These are phyloP conservation scores for Stictocephala bisonia DNA, from an alignment of 2,888 invertebrate species.

Conservation along the genomic window DNA sequence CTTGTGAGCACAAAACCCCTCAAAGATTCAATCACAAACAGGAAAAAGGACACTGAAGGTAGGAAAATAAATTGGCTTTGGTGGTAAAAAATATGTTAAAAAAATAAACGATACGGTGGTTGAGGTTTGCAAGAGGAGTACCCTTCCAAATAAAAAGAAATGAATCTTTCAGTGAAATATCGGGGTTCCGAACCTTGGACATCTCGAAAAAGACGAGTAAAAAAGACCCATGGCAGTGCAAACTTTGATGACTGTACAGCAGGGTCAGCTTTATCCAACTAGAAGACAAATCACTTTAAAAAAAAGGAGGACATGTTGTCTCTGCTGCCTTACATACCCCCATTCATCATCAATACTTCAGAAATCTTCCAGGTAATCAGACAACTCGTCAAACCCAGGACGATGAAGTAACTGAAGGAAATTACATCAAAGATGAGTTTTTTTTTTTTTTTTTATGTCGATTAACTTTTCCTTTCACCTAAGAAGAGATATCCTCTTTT, in stretches of 20 bases:
- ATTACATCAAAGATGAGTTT: slow-evolving; percentile 2
- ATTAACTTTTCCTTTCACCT: background rate
- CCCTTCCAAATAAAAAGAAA: slow-evolving; percentile 30
- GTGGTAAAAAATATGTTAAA: too few relatives aligned
- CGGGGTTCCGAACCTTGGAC: slow-evolving; percentile 15
- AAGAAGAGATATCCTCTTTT: background rate
- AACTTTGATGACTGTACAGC: slow-evolving; percentile 17
- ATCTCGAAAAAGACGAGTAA: slow-evolving; percentile 26
- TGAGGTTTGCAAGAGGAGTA: slow-evolving; percentile 22
- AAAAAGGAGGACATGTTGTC: slow-evolving; percentile 34
- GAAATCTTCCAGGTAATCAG: slow-evolving; percentile 27
- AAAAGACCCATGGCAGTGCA: slow-evolving; percentile 27
- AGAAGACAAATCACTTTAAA: slow-evolving; percentile 11
- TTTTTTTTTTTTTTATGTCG: background rate
- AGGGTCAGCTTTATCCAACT: slow-evolving; percentile 23
- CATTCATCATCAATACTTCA: slow-evolving; percentile 20
- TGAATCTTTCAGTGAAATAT: slow-evolving; percentile 19
- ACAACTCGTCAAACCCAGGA: slow-evolving; percentile 26
- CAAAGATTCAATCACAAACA: slow-evolving; percentile 24
- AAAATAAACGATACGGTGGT: slow-evolving; percentile 27
- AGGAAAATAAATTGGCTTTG: background rate
- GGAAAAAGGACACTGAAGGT: slow-evolving; percentile 32
- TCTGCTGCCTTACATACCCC: slow-evolving; percentile 35
- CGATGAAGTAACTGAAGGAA: slow-evolving; percentile 18
- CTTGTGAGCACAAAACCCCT: slow-evolving; percentile 35